Percentiles rank a stretch among this genome's conserved stretches.
Conservation (phyloP, 2,888 invertebrate genomes). For the Melanostoma scalare region DNA sequence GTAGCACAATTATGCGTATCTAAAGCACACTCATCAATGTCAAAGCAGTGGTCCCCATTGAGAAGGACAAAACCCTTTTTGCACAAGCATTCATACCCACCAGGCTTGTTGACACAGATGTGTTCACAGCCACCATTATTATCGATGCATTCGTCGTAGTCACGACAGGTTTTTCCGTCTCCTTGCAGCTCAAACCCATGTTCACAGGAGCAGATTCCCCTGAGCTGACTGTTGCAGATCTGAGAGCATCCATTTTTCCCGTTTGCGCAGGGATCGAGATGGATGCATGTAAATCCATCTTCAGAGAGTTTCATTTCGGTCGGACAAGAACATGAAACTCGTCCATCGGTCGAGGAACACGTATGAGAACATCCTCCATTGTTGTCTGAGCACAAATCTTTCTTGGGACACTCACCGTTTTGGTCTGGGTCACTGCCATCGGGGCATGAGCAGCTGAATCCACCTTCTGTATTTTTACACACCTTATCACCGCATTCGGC, state of each 20-base stretch:
- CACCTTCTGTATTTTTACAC: conserved; percentile 83
- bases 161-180: conserved; percentile 83
- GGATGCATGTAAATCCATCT: conserved; percentile 82
- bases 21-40: conserved; percentile 83
- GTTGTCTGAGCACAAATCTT: conserved; percentile 83
- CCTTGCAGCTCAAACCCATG: conserved; percentile 77
- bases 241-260: conserved; percentile 85
- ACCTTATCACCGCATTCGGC: conserved; percentile 76
- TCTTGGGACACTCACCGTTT: conserved; percentile 77
- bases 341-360: conserved; percentile 83
- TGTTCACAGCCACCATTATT: conserved; percentile 82
- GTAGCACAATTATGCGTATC: conserved; percentile 77
- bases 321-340: conserved; percentile 81
- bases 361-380: conserved; percentile 84
- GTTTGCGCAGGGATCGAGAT: conserved; percentile 83
- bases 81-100: conserved; percentile 83
- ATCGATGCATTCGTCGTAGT: conserved; percentile 84
- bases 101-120: conserved; percentile 82
- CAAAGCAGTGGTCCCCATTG: conserved; percentile 77
- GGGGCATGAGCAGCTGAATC: conserved; percentile 84
- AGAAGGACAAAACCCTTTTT: conserved; percentile 81
- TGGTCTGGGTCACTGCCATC: conserved; percentile 80
- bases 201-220: conserved; percentile 81
- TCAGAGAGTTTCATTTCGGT: conserved; percentile 80
- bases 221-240: conserved; percentile 82